These are phyloP conservation scores for Poecilobothrus nobilitatus DNA, from an alignment of 2,888 invertebrate genomes.

Conservation along the genomic window DNA sequence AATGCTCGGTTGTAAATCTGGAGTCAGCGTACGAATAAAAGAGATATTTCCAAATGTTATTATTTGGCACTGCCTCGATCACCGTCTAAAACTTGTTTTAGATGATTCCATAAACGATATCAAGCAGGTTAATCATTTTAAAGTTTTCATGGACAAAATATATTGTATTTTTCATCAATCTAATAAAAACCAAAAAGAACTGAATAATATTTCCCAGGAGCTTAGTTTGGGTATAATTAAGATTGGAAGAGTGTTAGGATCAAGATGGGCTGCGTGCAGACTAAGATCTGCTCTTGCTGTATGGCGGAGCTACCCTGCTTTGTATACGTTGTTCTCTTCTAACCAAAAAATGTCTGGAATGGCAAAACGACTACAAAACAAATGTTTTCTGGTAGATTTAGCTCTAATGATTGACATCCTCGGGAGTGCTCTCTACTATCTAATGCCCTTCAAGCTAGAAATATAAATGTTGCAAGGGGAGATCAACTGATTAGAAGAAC, in stretches of 20 bases:
- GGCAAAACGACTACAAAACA: slow-evolving; percentile 8
- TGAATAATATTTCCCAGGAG: too few species aligned
- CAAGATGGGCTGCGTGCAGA: slow-evolving; percentile 9
- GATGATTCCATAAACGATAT: too few species aligned
- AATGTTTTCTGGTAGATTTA: slow-evolving; percentile 7
- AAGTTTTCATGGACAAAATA: too few species aligned
- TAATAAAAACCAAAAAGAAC: slow-evolving; percentile 7
- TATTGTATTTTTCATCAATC: slow-evolving; percentile 1
- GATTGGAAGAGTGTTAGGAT: slow-evolving; percentile 9
- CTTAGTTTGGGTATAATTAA: not conserved
- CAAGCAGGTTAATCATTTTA: too few species aligned
- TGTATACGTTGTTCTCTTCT: not conserved
- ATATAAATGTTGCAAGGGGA: slow-evolving; percentile 2
- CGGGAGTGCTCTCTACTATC: slow-evolving; percentile 8
- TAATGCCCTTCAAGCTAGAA: slow-evolving; percentile 8
- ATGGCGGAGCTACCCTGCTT: slow-evolving; percentile 7
- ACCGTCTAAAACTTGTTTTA: too few species aligned
- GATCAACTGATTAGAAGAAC: slow-evolving; percentile 8
- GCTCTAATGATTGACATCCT: slow-evolving; percentile 9
- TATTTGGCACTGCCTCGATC: not conserved
- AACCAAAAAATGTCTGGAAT: slow-evolving; percentile 8
- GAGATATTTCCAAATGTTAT: not conserved
- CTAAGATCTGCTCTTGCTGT: not conserved
- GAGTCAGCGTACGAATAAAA: too few species aligned
- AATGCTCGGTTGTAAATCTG: too few species aligned